Percentiles rank a stretch among this genome's conserved stretches.
Conservation (phyloP, 2,888 invertebrate genomes). For the Invenusta paracnida region DNA sequence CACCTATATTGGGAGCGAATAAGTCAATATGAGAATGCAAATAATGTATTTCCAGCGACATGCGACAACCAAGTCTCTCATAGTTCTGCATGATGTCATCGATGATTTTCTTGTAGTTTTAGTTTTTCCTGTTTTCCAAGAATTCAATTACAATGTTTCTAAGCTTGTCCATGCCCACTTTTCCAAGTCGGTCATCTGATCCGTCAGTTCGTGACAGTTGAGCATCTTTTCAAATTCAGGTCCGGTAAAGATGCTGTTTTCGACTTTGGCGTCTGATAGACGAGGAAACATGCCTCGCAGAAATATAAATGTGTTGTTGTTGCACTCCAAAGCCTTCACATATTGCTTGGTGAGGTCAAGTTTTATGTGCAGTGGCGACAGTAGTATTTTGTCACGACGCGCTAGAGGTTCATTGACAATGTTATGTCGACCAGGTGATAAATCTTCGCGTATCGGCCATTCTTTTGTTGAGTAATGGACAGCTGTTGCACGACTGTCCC, state of each 20-base stretch:
- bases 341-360: conserved; percentile 7
- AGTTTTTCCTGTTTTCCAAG: too few relatives aligned
- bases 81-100: too few relatives aligned
- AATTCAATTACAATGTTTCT: too few relatives aligned
- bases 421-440: neutral
- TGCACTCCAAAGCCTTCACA: neutral
- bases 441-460: neutral
- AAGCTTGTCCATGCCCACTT: too few relatives aligned
- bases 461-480: neutral
- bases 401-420: neutral
- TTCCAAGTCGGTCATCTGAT: neutral
- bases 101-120: too few relatives aligned
- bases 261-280: neutral
- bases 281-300: neutral
- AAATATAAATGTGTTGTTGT: neutral
- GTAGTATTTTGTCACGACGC: neutral
- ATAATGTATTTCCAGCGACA: too few relatives aligned
- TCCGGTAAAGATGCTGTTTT: neutral
- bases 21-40: too few relatives aligned
- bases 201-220: neutral
- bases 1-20: too few relatives aligned
- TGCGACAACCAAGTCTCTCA: too few relatives aligned
- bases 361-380: conserved; percentile 26
- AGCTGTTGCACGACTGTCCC: neutral
- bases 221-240: neutral